Evolutionary conservation across 2,888 invertebrate species (phyloP).

Genomic region (Drosophila birchii): DNA sequence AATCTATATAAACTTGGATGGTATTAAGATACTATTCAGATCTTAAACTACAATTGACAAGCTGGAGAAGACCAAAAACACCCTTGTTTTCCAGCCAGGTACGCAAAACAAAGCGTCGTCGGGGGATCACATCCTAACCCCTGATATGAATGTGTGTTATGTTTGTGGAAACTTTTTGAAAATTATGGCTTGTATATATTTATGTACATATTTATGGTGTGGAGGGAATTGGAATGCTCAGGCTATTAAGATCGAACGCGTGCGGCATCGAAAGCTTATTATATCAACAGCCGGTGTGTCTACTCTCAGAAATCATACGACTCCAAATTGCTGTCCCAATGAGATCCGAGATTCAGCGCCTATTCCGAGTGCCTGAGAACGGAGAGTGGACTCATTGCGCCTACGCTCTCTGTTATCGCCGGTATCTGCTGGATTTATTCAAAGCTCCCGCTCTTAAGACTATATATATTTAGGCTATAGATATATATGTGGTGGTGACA

Average conservation of each 20-base stretch:
- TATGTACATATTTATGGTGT: background rate
- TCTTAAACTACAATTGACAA: background rate
- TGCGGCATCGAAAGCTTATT: constrained; percentile 12
- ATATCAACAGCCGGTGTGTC: constrained; percentile 36
- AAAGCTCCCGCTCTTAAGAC: constrained; percentile 6
- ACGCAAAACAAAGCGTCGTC: background rate
- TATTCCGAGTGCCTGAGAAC: constrained; percentile 1
- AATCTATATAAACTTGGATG: no score
- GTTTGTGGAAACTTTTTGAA: constrained; percentile 32
- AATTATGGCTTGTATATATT: constrained; percentile 10
- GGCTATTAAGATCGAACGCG: constrained; percentile 16
- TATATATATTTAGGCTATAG: constrained; percentile 1
- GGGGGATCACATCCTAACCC: constrained; percentile 9
- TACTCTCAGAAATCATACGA: constrained; percentile 34
- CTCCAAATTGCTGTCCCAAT: constrained; percentile 20
- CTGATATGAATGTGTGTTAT: constrained; percentile 18
- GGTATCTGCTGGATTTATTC: constrained; percentile 22
- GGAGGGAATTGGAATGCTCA: constrained; percentile 13
- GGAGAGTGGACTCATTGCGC: background rate
- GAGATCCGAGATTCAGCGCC: constrained; percentile 17
- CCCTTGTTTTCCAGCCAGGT: background rate
- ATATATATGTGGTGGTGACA: constrained; percentile 14
- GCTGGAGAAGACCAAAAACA: background rate
- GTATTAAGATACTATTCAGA: background rate
- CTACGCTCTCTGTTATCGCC: constrained; percentile 29